A percentile compares a stretch with the other conserved stretches of the same genome.
Evolutionary conservation across 2,888 invertebrate species (phyloP).

Genomic region (Sisyra nigra): DNA sequence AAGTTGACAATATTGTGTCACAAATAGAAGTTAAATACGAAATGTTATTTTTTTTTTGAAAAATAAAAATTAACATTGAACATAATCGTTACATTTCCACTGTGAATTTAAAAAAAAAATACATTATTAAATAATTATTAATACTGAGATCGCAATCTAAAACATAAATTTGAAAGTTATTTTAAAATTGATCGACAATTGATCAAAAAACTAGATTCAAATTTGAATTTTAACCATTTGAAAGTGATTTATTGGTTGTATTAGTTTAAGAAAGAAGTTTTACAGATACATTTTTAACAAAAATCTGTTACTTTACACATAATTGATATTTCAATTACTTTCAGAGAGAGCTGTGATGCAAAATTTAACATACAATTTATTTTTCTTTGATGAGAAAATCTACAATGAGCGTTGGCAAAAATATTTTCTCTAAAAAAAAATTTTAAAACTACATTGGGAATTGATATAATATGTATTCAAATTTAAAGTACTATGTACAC

Average conservation of each 20-base stretch:
- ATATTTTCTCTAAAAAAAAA: neutral
- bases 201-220: constrained; percentile 13
- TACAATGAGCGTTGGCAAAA: constrained; percentile 2
- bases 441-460: neutral
- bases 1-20: neutral
- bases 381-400: neutral
- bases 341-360: constrained; percentile 3
- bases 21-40: neutral
- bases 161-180: constrained; percentile 8
- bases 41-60: neutral
- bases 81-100: neutral
- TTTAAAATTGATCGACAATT: neutral
- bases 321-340: too few relatives aligned
- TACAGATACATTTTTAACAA: too few relatives aligned
- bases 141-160: constrained; percentile 24
- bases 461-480: neutral
- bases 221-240: constrained; percentile 10
- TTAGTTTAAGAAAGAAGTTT: neutral
- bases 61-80: neutral
- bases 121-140: constrained; percentile 15
- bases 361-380: neutral
- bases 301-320: too few relatives aligned
- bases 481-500: neutral
- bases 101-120: too few relatives aligned
- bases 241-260: neutral